Evolutionary conservation across 2,113 vertebrate genomes (phyloP), one percentile per base, ranked within the genome.

Genomic region (Sardina pilchardus): DNA sequence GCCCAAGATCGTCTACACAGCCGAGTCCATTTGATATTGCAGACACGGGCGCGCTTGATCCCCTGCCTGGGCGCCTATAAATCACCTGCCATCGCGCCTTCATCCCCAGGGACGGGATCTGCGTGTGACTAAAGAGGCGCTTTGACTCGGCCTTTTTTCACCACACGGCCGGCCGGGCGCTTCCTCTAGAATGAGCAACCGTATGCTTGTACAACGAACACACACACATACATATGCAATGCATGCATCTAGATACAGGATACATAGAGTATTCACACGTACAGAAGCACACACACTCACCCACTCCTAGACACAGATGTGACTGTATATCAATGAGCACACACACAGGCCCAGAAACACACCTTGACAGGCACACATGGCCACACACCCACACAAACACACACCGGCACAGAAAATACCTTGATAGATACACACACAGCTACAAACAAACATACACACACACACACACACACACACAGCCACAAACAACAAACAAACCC

Each of bases 11-110:
- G 36, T 34, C 30, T 34, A 36, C 26, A 36, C 26, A 36, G 71
- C 26, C 1, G 26, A 30, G 63, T 34, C 3, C 67, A n/a, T 78
- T 85, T 85, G 26, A 30, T 85, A 85, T 83, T 48, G 45, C 47
- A 48, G 53, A 30, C 83, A 84, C 44, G 67, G 30, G 63, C 21
- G 83, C 48, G 42, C 26, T 3, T 78, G 83, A 47, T 85, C 47
- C 26, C 26, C 56, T 56, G 12, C 24, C 42, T 56, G 19, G 19
- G 59, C 19, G 2, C 42, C 67, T 67, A 75, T 84, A 84, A 75
- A 84, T 47, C 24, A 84, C 30, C 83, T 78, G 83, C 21, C 63
- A 48, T 42, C 26, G 7, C 19, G 17, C 67, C 43, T 45, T 36
- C 26, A 47, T 24, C 34, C 83, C 36, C 30, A 48, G 67, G 44